Percentiles rank a stretch among this genome's conserved stretches.
phyloP scores from a whole-genome alignment of 2,888 invertebrate genomes.

The Desoria tigrina region DNA sequence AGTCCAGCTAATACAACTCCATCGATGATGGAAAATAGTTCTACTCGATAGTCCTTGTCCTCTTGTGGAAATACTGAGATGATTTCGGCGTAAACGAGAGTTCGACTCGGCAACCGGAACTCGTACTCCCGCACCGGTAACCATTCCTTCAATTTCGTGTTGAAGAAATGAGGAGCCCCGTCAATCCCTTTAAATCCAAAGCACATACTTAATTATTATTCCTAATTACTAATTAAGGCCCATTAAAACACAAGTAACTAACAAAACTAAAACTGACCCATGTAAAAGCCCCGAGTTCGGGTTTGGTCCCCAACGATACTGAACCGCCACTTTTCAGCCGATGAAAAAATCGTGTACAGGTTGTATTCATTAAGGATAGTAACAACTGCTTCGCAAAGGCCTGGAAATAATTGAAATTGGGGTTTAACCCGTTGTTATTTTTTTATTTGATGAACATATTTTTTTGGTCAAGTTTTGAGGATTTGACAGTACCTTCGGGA shows the following conservation, averaged over 20 bases:
- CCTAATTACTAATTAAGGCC: too few species aligned
- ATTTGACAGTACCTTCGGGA: background rate
- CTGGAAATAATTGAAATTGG: too few species aligned
- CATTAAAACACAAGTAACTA: too few species aligned
- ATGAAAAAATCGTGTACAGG: slow-evolving; percentile 10
- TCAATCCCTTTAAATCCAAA: background rate
- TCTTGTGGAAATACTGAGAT: background rate
- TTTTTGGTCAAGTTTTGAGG: background rate
- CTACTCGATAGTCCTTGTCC: background rate
- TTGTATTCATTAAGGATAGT: slow-evolving; percentile 8
- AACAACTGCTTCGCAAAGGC: background rate
- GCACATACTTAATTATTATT: too few species aligned
- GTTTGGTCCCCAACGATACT: background rate
- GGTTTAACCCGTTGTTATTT: too few species aligned
- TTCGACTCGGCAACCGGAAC: background rate
- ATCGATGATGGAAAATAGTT: slow-evolving; percentile 10
- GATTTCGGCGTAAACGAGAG: slow-evolving; percentile 4
- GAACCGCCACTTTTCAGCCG: slow-evolving; percentile 1
- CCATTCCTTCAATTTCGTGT: slow-evolving; percentile 5
- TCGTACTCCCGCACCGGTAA: background rate
- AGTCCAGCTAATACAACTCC: background rate
- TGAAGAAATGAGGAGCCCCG: slow-evolving; percentile 7
- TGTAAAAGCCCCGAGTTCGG: slow-evolving; percentile 3
- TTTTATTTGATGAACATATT: background rate
- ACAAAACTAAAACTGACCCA: slow-evolving; percentile 1